phyloP scores from a whole-genome alignment of 2,113 vertebrate species.

The Heterotis niloticus region DNA sequence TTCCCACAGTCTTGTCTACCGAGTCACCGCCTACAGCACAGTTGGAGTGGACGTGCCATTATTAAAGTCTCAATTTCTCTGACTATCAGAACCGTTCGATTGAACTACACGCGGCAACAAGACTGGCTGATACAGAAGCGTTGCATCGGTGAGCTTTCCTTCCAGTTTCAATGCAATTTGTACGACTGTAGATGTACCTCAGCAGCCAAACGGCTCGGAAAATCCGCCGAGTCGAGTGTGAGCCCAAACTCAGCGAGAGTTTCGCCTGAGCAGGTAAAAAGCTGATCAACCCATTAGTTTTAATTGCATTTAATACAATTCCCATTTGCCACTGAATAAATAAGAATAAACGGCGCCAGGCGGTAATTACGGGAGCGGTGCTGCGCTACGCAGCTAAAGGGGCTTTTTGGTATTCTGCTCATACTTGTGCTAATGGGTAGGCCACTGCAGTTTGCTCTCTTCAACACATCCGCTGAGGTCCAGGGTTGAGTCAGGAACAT shows the following conservation, averaged over 20 bases:
- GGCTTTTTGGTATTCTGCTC: slow-evolving; percentile 7
- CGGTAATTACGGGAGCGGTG: not conserved
- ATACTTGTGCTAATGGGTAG: not conserved
- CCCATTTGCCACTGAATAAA: not conserved
- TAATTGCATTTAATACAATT: slow-evolving; percentile 7
- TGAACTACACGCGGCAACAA: too few relatives aligned
- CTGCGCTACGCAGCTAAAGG: not conserved
- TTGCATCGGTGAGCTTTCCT: too few relatives aligned
- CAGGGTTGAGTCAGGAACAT: not conserved
- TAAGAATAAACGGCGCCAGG: not conserved
- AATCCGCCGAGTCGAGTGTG: not conserved
- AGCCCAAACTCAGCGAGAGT: not conserved
- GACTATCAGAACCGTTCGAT: too few relatives aligned
- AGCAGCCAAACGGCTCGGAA: not conserved
- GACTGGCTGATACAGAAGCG: too few relatives aligned
- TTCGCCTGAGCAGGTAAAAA: slow-evolving; percentile 1
- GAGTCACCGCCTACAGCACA: too few relatives aligned
- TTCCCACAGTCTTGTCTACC: too few relatives aligned
- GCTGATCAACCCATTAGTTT: not conserved
- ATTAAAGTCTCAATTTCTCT: too few relatives aligned
- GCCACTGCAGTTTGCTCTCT: not conserved
- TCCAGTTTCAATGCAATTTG: too few relatives aligned
- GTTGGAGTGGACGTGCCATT: too few relatives aligned
- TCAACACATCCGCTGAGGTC: not conserved
- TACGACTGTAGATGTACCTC: too few relatives aligned